Percentiles rank a stretch among this genome's conserved stretches.
Conservation (phyloP, 2,797 vertebrate genomes). For the Mustela erminea region DNA sequence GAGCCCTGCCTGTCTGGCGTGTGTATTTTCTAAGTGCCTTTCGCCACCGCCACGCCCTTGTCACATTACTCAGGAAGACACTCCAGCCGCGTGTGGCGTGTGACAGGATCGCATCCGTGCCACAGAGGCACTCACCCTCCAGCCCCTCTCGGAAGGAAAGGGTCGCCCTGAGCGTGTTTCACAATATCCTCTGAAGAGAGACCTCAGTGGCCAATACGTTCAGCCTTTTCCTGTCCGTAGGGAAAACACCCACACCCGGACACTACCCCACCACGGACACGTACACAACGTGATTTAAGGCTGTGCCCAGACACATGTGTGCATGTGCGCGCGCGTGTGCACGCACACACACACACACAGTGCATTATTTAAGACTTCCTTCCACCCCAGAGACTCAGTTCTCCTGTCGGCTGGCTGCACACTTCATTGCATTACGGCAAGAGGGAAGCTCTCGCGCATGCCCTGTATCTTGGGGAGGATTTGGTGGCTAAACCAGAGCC, state of each 20-base stretch:
- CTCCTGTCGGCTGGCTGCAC: neutral
- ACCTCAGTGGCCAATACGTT: neutral
- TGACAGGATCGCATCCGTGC: neutral
- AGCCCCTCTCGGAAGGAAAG: neutral
- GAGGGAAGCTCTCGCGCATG: neutral
- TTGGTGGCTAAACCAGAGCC: neutral
- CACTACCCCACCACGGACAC: neutral
- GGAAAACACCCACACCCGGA: neutral
- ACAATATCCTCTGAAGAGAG: neutral
- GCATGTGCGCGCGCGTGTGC: rapidly evolving
- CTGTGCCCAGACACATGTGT: neutral
- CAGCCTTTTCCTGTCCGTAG: neutral
- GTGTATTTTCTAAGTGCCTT: conserved; percentile 64
- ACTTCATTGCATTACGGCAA: neutral
- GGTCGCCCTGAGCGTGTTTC: conserved; percentile 67
- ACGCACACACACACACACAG: too few relatives aligned
- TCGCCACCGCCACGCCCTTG: conserved; percentile 17
- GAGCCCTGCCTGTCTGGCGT: neutral
- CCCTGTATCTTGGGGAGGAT: neutral
- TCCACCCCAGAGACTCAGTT: neutral
- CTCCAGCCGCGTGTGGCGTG: neutral
- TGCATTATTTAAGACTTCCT: neutral
- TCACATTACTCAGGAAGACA: conserved; percentile 68
- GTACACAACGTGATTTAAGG: rapidly evolving
- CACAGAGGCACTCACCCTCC: neutral